Evolutionary conservation across 2,888 invertebrate genomes (phyloP), one percentile per base, ranked within the genome.

Genomic region (Alcis repandata): DNA sequence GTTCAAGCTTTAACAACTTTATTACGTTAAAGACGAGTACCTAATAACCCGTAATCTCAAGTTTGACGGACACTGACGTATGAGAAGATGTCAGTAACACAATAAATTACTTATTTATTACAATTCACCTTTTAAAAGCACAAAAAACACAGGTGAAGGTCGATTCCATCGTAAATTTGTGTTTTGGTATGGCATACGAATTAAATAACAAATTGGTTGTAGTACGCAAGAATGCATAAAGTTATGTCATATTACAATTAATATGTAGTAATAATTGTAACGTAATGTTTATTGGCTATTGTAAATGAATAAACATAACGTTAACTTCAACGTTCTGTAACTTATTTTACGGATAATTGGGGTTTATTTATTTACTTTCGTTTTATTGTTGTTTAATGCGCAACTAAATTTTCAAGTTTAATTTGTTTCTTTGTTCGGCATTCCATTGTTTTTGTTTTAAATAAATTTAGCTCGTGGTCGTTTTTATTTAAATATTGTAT

Each of bases 31-130:
- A 46, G n/a, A 3, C 8, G 7, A 27, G 13, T 38, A 13, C n/a
- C 51, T 15, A 38, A 20, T 41, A 59, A 59, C 49, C 15, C 33
- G 22, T 41, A 52, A 45, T 45, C 19, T 60, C 54, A 27, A 38
- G 3, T 40, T 45, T 65, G 60, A 61, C 20, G 13, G 22, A 46
- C 17, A 13, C 10, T 36, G 38, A 49, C 62, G 27, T 22, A 20
- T 38, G 51, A 45, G 3, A 9, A 63, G 54, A 49, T 53, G 63
- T 51, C 64, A 59, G 64, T 17, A 59, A 36, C n/a, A 48, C 40
- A 61, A 66, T 66, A 61, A 66, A 66, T 58, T 57, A 60, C 43
- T 61, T 53, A 61, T 52, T 49, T 56, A 53, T 66, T 52, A 59
- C 59, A 56, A 59, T 49, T 61, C 51, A 66, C 57, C 65, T 57